Conservation (phyloP, 23 tunicate genomes). For the Ascidia mentula region DNA sequence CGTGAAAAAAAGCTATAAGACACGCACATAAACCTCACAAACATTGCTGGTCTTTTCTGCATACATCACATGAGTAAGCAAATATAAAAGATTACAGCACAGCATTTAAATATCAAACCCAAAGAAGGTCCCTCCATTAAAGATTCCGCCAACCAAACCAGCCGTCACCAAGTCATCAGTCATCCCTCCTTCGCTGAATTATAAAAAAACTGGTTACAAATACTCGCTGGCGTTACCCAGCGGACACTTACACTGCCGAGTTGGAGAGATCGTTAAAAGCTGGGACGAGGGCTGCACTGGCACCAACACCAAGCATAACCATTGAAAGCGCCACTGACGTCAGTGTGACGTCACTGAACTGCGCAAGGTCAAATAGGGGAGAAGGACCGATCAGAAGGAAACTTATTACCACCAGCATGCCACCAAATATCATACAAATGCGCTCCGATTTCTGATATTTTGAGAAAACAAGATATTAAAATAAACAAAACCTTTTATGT, state of each 20-base stretch:
- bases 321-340: slow-evolving; percentile 22
- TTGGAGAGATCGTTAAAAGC: slow-evolving; percentile 29
- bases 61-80: too few species aligned
- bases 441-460: slow-evolving; percentile 7
- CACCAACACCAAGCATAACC: slow-evolving; percentile 39
- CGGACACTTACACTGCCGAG: slow-evolving; percentile 35
- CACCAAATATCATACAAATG: slow-evolving; percentile 23
- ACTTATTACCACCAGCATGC: slow-evolving; percentile 23
- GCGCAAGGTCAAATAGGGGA: slow-evolving; percentile 8
- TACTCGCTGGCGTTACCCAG: background rate
- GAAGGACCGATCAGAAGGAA: slow-evolving; percentile 48
- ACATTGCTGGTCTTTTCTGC: too few species aligned
- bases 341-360: background rate
- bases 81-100: too few species aligned
- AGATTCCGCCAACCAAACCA: slow-evolving; percentile 47
- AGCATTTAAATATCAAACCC: slow-evolving; percentile 49
- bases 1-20: too few species aligned
- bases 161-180: slow-evolving; percentile 32
- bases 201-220: background rate
- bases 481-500: too few species aligned
- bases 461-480: background rate
- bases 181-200: slow-evolving; percentile 36
- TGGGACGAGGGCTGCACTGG: slow-evolving; percentile 33
- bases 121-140: slow-evolving; percentile 26
- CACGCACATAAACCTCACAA: too few species aligned